Base-by-base conservation (phyloP, 2,797 vertebrate species). In the Sebastes nivosus region DNA sequence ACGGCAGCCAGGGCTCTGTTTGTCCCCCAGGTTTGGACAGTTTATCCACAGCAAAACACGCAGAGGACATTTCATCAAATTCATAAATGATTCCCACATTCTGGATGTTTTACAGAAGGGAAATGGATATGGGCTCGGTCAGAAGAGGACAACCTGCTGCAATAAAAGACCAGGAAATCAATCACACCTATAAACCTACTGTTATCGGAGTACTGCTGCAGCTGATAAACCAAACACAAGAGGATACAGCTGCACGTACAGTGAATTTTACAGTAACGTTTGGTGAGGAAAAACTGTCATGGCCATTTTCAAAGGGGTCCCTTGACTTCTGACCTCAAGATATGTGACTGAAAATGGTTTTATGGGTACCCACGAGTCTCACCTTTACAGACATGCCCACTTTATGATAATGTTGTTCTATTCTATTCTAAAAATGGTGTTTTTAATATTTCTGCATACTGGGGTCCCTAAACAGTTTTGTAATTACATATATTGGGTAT, bases 1-100 rank as follows among this genome's bases (percentile, higher is more conserved):
- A 46, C 7, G 0, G 32, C 5, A 20, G 67, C 58, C 61, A 10
- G 25, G 16, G 36, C 11, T 73, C 34, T 24, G 30, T 54, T 61
- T 20, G 11, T 55, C 50, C 59, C 25, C 4, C 12, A 4, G n/a
- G 38, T 80, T 67, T 7, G 22, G 16, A 71, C 34, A 66, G 64
- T 81, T 79, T 64, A 69, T 75, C 54, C 58, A 50, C 6, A 20
- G 38, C 16, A 70, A 60, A 78, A 72, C 38, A 75, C 12, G 29
- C 13, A 6, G 16, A 29, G 30, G 46, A 60, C 24, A 32, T 61
- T 66, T 50, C 5, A 52, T 73, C 34, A 42, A n/a, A 42, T 42
- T 25, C 38, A 12, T 3, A 18, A 29, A 57, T 22, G 6, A 22
- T 30, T 65, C 30, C 25, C 7, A 20, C 12, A 11, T 30, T 46